Conservation (phyloP, 1,140 invertebrate genomes). For the Drosophila sucinea region DNA sequence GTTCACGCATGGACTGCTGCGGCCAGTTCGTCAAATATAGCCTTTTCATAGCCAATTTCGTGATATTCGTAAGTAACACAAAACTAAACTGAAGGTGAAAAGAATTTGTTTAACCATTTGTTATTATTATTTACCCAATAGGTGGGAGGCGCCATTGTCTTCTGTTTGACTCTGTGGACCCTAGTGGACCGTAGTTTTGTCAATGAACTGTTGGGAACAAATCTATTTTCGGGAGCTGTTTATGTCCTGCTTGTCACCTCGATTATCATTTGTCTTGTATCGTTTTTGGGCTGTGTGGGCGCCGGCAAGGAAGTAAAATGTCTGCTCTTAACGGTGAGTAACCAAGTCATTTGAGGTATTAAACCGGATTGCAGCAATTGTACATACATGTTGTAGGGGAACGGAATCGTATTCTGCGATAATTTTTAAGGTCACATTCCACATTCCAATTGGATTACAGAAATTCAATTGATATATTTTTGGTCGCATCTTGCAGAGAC, state of each 20-base stretch:
- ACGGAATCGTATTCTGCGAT: background rate
- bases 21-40: conserved; percentile 93
- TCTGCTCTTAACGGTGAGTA: conserved; percentile 90
- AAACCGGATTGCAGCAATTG: no score
- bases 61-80: conserved; percentile 92
- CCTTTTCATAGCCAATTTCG: conserved; percentile 91
- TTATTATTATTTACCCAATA: conserved; percentile 66
- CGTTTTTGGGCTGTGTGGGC: conserved; percentile 93
- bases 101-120: background rate
- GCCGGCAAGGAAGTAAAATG: conserved; percentile 95
- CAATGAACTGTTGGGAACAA: conserved; percentile 91
- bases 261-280: conserved; percentile 89
- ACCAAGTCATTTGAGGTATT: background rate
- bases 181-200: conserved; percentile 92
- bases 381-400: background rate
- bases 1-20: conserved; percentile 90
- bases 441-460: no score
- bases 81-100: background rate
- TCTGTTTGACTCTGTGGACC: conserved; percentile 91
- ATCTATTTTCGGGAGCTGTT: conserved; percentile 91
- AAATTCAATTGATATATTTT: no score
- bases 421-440: no score
- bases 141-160: conserved; percentile 91
- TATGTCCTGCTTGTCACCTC: conserved; percentile 92
- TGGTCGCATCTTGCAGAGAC: background rate